Evolutionary conservation across 37 sponge, comb jelly and placozoan species (phyloP).

Genomic region (Beroe ovata): DNA sequence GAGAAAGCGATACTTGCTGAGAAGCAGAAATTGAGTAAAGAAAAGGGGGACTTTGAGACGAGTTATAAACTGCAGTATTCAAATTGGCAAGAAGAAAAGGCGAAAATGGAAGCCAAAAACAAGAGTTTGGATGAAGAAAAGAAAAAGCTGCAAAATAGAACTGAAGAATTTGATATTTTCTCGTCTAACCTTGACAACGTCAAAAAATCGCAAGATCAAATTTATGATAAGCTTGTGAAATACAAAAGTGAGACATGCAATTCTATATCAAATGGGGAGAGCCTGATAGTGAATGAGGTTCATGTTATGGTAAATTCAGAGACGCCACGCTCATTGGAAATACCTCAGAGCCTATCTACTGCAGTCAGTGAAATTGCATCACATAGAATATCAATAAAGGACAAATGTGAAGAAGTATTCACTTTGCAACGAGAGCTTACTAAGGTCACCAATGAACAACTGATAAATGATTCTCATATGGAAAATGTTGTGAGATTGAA

Average conservation of each 20-base stretch:
- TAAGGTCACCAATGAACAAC: background rate
- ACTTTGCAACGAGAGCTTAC: background rate
- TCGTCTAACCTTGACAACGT: background rate
- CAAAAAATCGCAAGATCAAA: background rate
- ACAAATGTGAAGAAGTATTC: background rate
- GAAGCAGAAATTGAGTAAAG: background rate
- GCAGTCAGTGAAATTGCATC: background rate
- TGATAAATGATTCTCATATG: background rate
- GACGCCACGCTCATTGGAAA: background rate
- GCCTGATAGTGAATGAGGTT: constrained; percentile 4
- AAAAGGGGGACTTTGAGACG: constrained; percentile 28
- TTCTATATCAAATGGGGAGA: constrained; percentile 3
- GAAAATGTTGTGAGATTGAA: background rate
- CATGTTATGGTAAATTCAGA: background rate
- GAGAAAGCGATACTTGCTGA: constrained; percentile 17
- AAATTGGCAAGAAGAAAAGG: background rate
- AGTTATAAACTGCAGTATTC: background rate
- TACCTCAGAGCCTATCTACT: background rate
- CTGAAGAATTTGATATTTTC: background rate
- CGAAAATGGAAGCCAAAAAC: background rate
- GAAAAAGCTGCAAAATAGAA: background rate
- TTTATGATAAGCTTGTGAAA: background rate
- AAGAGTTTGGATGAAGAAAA: background rate
- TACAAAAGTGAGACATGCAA: background rate
- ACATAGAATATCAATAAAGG: background rate